phyloP scores from a whole-genome alignment of 2,888 invertebrate species.

The Watsonalla cultraria region DNA sequence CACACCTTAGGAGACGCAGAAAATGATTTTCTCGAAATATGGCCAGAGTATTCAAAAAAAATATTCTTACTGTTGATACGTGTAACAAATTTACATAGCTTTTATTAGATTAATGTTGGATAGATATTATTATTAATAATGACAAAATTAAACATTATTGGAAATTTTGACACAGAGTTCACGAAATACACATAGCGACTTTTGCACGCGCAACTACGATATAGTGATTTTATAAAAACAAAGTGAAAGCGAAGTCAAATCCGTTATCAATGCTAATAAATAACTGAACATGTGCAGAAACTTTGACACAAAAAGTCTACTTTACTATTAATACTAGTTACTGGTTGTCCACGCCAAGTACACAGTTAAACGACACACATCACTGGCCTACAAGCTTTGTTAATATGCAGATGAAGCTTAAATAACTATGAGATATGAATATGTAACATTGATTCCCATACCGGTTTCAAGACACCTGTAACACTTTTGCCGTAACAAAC shows the following conservation, averaged over 20 bases:
- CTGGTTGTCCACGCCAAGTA: slow-evolving; percentile 56
- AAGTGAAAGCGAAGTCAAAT: neutral
- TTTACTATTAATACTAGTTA: slow-evolving; percentile 22
- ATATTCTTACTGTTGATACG: too few species aligned
- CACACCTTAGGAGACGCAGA: too few species aligned
- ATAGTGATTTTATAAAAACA: neutral
- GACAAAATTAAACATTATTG: too few species aligned
- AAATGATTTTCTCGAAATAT: too few species aligned
- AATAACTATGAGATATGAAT: slow-evolving; percentile 15
- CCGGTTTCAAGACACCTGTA: neutral
- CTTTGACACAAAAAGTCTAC: slow-evolving; percentile 13
- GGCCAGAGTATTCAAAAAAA: too few species aligned
- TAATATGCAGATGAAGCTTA: slow-evolving; percentile 17
- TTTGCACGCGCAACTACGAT: too few species aligned
- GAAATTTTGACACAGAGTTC: too few species aligned
- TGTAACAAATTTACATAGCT: too few species aligned
- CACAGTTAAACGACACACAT: slow-evolving; percentile 61
- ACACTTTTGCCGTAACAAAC: neutral
- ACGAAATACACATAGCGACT: too few species aligned
- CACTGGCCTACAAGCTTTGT: slow-evolving; percentile 32
- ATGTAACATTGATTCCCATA: slow-evolving; percentile 3
- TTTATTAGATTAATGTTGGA: too few species aligned
- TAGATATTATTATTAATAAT: too few species aligned
- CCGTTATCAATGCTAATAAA: slow-evolving; percentile 1
- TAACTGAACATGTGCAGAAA: slow-evolving; percentile 3